Evolutionary conservation across 2,888 invertebrate species (phyloP).

Genomic region (Zeuzera pyrina): DNA sequence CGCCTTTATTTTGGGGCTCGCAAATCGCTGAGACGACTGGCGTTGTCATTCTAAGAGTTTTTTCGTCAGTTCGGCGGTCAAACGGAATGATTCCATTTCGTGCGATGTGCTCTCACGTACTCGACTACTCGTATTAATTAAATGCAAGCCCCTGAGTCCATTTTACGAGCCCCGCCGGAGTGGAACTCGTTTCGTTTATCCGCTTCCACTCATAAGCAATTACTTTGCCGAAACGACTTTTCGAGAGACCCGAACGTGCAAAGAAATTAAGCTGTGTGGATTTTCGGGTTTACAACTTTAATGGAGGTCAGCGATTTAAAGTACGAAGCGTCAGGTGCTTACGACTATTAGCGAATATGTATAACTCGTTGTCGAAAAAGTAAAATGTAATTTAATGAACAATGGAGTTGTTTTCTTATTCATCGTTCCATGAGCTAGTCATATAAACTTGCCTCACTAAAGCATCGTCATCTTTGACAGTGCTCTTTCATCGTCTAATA

Average conservation of each 20-base stretch:
- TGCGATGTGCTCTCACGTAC: constrained; percentile 55
- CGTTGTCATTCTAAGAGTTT: constrained; percentile 31
- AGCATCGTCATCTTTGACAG: no score
- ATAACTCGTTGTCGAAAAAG: no score
- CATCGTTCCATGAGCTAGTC: background rate
- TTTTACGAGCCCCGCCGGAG: constrained; percentile 59
- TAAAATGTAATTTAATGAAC: no score
- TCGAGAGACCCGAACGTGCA: constrained; percentile 50
- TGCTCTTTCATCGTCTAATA: background rate
- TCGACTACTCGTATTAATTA: constrained; percentile 64
- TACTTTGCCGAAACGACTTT: constrained; percentile 63
- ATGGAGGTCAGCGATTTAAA: constrained; percentile 39
- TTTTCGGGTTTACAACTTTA: constrained; percentile 49
- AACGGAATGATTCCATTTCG: constrained; percentile 56
- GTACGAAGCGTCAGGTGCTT: constrained; percentile 25
- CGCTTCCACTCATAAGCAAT: constrained; percentile 70
- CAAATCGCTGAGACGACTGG: constrained; percentile 30
- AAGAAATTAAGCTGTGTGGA: constrained; percentile 59
- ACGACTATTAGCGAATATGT: no score
- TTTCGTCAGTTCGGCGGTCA: constrained; percentile 48
- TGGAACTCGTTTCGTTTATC: constrained; percentile 66
- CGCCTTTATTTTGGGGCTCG: constrained; percentile 23
- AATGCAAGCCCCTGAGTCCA: constrained; percentile 67
- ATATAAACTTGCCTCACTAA: no score
- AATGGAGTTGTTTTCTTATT: background rate